Evolutionary conservation across 1,140 invertebrate genomes (phyloP).

Genomic region (Trypoxylus dichotomus): DNA sequence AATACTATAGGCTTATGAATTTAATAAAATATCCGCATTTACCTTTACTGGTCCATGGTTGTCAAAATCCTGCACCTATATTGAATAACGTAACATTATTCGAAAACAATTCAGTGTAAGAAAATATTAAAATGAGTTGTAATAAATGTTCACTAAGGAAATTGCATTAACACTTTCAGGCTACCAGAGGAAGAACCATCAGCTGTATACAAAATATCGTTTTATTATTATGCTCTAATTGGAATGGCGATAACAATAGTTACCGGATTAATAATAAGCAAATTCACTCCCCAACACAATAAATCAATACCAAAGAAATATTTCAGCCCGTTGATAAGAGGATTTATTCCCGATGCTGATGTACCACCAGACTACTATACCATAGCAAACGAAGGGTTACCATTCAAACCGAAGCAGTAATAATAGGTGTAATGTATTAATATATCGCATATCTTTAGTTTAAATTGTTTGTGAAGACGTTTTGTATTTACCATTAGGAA

Average conservation of each 20-base stretch:
- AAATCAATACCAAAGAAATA: neutral
- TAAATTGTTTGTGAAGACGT: no score
- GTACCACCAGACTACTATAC: neutral
- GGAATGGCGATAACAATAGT: neutral
- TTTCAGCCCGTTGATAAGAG: conserved; percentile 3
- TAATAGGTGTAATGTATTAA: no score
- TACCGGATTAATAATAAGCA: neutral
- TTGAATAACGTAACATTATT: no score
- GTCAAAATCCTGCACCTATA: neutral
- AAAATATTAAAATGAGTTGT: neutral
- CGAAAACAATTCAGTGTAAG: neutral
- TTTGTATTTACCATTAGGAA: no score
- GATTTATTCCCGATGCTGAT: neutral
- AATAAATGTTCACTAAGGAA: neutral
- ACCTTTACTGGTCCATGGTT: neutral
- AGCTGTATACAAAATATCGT: neutral
- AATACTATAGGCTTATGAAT: neutral
- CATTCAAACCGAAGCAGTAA: no score
- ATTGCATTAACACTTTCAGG: neutral
- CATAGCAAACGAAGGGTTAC: neutral
- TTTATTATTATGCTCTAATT: conserved; percentile 12
- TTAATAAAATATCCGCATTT: neutral
- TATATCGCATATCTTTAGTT: no score
- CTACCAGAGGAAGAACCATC: neutral
- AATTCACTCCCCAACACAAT: neutral